Evolutionary conservation across 2,888 invertebrate genomes (phyloP).

Genomic region (Palloptera scutellata): DNA sequence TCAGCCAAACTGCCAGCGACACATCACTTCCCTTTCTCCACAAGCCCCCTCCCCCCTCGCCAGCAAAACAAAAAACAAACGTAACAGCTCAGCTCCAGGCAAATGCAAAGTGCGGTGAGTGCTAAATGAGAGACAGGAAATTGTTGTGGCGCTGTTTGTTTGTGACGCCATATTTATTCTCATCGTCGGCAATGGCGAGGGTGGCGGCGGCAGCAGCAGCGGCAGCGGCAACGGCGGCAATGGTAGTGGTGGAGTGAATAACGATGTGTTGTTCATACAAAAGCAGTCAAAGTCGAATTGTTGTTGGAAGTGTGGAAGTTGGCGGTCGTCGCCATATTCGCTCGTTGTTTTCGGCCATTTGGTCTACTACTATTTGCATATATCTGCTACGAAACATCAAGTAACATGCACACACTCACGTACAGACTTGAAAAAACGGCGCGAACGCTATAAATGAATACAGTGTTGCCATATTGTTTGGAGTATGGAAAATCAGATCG

Average conservation of each 20-base stretch:
- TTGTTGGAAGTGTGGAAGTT: no score
- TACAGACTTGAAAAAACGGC: not conserved
- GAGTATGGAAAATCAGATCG: not conserved
- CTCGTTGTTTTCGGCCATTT: not conserved
- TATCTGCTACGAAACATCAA: not conserved
- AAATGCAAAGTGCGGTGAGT: not conserved
- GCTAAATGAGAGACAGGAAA: constrained; percentile 4
- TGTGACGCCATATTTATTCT: constrained; percentile 3
- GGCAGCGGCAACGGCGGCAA: no score
- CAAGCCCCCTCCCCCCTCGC: no score
- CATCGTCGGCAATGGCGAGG: no score
- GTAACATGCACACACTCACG: not conserved
- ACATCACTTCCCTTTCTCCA: no score
- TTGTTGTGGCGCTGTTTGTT: constrained; percentile 1
- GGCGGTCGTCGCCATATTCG: not conserved
- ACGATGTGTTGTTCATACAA: no score
- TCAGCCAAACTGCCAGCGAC: not conserved
- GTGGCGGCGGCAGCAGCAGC: no score
- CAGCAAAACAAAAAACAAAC: not conserved
- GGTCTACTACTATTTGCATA: constrained; percentile 1
- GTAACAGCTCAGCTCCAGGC: not conserved
- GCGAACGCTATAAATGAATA: no score
- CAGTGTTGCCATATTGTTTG: constrained; percentile 2
- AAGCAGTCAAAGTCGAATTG: no score
- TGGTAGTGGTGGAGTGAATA: no score